These are phyloP conservation scores for Desoria tigrina DNA, from an alignment of 2,888 invertebrate species.

Conservation along the genomic window DNA sequence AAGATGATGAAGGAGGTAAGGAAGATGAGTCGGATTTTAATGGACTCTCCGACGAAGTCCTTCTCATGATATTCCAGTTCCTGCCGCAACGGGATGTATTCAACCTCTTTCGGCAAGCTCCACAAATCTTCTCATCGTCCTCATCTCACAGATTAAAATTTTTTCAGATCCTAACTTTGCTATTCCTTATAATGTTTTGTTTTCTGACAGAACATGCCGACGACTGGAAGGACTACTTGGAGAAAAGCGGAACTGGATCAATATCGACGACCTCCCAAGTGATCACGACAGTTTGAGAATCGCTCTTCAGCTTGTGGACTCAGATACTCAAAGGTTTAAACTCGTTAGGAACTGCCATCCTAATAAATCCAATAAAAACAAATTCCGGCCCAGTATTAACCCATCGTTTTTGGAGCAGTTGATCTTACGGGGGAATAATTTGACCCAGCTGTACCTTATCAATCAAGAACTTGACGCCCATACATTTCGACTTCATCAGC, in stretches of 20 bases:
- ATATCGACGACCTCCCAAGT: conserved; percentile 43
- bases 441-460: conserved; percentile 45
- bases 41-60: conserved; percentile 51
- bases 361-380: conserved; percentile 37
- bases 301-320: neutral
- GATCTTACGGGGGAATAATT: neutral
- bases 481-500: conserved; percentile 36
- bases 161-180: too few species aligned
- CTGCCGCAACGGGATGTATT: conserved; percentile 39
- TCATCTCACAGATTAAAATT: neutral
- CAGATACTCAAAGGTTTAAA: neutral
- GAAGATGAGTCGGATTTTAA: conserved; percentile 26
- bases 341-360: neutral
- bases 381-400: conserved; percentile 43
- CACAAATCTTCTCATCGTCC: neutral
- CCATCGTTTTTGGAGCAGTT: conserved; percentile 32
- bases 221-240: conserved; percentile 40
- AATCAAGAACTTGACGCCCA: conserved; percentile 43
- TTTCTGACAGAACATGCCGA: conserved; percentile 46
- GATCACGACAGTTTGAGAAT: conserved; percentile 7
- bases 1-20: neutral
- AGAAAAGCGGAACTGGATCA: conserved; percentile 30
- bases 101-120: conserved; percentile 37
- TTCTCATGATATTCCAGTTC: conserved; percentile 49
- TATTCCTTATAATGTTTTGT: too few species aligned